Evolutionary conservation across 2,888 invertebrate species (phyloP).

Genomic region (Phengaris alcon): DNA sequence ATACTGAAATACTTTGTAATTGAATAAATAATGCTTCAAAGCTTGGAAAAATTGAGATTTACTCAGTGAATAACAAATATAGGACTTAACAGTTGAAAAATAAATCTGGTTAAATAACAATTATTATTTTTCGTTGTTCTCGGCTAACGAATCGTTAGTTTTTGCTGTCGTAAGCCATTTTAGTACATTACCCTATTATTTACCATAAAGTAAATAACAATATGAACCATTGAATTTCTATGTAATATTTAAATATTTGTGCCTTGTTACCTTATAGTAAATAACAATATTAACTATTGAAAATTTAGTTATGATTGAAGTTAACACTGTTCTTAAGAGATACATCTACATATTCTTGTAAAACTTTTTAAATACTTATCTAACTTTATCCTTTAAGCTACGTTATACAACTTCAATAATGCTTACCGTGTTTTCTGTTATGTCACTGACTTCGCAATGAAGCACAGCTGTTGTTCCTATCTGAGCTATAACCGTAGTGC

Average conservation of each 20-base stretch:
- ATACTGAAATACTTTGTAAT: not conserved
- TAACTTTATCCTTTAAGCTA: not conserved
- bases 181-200: not conserved
- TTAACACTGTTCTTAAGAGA: too few species aligned
- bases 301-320: too few species aligned
- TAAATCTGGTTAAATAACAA: not conserved
- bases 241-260: too few species aligned
- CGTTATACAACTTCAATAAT: constrained; percentile 14
- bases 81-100: not conserved
- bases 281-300: too few species aligned
- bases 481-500: constrained; percentile 82
- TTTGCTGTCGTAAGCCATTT: not conserved
- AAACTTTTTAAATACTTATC: too few species aligned
- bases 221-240: not conserved
- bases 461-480: constrained; percentile 81
- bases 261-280: too few species aligned
- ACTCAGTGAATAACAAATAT: constrained; percentile 15
- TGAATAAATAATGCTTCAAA: constrained; percentile 18
- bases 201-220: too few species aligned
- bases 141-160: not conserved
- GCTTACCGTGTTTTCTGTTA: constrained; percentile 82
- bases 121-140: not conserved
- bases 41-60: constrained; percentile 6
- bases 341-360: too few species aligned
- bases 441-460: constrained; percentile 82